A percentile compares a stretch with the other conserved stretches of the same genome.
phyloP scores from a whole-genome alignment of 2,888 invertebrate genomes.

The Chrysolina americana region DNA sequence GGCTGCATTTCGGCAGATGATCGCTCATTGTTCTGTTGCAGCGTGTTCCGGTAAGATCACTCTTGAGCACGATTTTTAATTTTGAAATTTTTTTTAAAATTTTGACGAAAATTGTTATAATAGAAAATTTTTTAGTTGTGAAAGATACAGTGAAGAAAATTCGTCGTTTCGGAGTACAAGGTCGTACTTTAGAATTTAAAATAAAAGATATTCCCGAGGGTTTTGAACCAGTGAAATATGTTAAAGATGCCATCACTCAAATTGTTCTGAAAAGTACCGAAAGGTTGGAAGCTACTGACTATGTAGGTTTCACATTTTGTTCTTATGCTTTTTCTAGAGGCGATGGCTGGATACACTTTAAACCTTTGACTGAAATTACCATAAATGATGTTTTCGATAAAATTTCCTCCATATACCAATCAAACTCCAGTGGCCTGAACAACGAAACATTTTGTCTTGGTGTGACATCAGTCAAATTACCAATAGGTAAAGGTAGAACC shows the following conservation, averaged over 20 bases:
- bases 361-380: conserved; percentile 7
- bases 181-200: too few species aligned
- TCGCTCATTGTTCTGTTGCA: too few species aligned
- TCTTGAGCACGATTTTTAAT: too few species aligned
- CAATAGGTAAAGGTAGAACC: background rate
- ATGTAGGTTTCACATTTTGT: conserved; percentile 30
- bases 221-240: too few species aligned
- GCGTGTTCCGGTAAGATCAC: too few species aligned
- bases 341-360: conserved; percentile 26
- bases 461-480: conserved; percentile 21
- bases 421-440: conserved; percentile 9
- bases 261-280: too few species aligned
- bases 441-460: conserved; percentile 20
- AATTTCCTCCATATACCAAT: conserved; percentile 31
- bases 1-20: background rate
- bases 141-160: conserved; percentile 24
- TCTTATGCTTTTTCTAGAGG: conserved; percentile 17
- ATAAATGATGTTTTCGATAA: conserved; percentile 11
- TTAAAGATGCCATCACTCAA: too few species aligned
- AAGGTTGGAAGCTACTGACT: background rate
- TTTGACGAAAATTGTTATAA: conserved; percentile 2
- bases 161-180: background rate
- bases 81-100: background rate
- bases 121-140: conserved; percentile 27
- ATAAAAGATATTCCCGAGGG: too few species aligned